Evolutionary conservation across 1,140 invertebrate species (phyloP).

Genomic region (Ceratina japonica): DNA sequence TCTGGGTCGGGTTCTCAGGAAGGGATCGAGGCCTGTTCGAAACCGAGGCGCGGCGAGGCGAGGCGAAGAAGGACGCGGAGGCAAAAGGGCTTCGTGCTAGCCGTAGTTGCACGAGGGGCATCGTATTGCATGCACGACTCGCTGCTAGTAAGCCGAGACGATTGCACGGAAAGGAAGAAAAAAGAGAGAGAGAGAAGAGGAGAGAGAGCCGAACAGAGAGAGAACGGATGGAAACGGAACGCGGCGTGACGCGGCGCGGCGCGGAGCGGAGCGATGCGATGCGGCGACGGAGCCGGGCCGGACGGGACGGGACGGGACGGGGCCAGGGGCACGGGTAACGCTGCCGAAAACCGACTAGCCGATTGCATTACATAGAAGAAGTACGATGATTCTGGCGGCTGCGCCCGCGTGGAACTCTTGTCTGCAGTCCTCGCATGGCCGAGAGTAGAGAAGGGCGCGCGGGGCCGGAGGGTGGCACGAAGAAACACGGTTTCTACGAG

Average conservation of each 20-base stretch:
- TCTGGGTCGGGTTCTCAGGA: constrained; percentile 32
- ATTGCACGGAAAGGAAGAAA: constrained; percentile 71
- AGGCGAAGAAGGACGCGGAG: neutral
- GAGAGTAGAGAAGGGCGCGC: constrained; percentile 17
- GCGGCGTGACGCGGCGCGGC: constrained; percentile 52
- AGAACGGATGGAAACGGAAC: constrained; percentile 56
- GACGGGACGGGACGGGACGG: constrained; percentile 27
- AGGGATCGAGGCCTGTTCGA: constrained; percentile 23
- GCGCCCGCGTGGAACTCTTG: constrained; percentile 44
- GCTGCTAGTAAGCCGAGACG: constrained; percentile 76
- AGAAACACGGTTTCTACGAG: constrained; percentile 30
- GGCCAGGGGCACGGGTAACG: constrained; percentile 63
- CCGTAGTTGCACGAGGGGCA: constrained; percentile 59
- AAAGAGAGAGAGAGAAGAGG: constrained; percentile 42
- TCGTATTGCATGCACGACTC: constrained; percentile 76
- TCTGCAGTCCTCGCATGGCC: constrained; percentile 40
- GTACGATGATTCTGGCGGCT: constrained; percentile 49
- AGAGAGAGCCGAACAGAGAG: constrained; percentile 36
- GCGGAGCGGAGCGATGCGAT: constrained; percentile 53
- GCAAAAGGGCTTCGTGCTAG: constrained; percentile 62
- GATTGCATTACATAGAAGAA: constrained; percentile 77
- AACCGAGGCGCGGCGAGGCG: constrained; percentile 19
- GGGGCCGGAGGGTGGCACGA: constrained; percentile 44
- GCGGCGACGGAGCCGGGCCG: constrained; percentile 35
- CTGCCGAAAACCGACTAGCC: constrained; percentile 76